phyloP scores from a whole-genome alignment of 2,113 vertebrate species.

The Anser brachyrhynchus region DNA sequence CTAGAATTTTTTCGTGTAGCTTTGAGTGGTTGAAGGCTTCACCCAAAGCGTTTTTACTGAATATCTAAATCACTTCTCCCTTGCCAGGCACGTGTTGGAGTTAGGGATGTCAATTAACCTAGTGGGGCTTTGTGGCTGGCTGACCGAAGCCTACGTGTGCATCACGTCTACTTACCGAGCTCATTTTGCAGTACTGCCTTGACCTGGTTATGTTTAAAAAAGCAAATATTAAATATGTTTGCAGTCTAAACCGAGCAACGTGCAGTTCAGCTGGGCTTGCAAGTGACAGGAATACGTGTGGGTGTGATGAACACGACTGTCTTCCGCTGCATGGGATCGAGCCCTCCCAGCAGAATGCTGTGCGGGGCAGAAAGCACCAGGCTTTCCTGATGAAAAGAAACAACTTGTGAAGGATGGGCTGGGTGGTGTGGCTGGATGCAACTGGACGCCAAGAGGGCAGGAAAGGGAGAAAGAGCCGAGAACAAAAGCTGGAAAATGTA shows the following conservation, averaged over 20 bases:
- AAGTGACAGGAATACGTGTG: neutral
- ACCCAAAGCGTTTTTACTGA: constrained; percentile 40
- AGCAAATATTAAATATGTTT: neutral
- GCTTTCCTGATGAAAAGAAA: neutral
- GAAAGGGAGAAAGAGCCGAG: neutral
- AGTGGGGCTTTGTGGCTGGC: neutral
- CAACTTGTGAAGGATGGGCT: neutral
- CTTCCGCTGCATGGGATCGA: neutral
- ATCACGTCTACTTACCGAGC: neutral
- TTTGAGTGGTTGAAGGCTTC: constrained; percentile 60
- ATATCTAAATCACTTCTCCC: constrained; percentile 37
- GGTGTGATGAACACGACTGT: neutral
- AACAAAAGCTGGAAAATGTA: neutral
- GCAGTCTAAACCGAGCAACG: neutral
- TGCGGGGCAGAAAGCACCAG: neutral
- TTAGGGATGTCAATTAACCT: constrained; percentile 36
- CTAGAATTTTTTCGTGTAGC: neutral
- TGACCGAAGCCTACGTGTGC: neutral
- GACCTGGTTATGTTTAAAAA: neutral
- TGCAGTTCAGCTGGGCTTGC: neutral
- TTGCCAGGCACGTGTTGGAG: neutral
- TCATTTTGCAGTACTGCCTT: neutral
- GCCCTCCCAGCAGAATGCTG: neutral
- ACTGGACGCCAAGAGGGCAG: neutral
- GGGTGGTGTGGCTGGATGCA: neutral